Evolutionary conservation across 2,888 invertebrate species (phyloP).

Genomic region (Drosophila quinaria): DNA sequence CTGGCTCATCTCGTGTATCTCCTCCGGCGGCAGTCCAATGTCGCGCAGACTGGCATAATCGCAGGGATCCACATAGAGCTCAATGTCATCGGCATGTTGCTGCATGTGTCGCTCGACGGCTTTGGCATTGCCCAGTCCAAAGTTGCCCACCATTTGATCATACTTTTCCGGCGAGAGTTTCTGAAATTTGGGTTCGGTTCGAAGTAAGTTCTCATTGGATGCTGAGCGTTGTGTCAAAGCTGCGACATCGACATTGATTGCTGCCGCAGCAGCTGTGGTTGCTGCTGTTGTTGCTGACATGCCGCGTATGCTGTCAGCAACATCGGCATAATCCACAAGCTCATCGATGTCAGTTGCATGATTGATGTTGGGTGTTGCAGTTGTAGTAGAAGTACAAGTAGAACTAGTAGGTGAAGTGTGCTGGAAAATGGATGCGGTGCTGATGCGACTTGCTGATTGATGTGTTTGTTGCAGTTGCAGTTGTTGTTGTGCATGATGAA

Average conservation of each 20-base stretch:
- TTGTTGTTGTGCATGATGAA: constrained; percentile 62
- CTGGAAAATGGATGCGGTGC: constrained; percentile 50
- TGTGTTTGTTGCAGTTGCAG: constrained; percentile 57
- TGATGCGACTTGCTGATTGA: constrained; percentile 69
- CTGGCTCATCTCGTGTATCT: constrained; percentile 87
- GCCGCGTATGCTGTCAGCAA: constrained; percentile 81
- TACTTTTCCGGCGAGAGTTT: constrained; percentile 84
- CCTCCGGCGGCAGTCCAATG: constrained; percentile 86
- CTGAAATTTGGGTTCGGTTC: constrained; percentile 84
- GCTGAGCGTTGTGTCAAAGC: constrained; percentile 71
- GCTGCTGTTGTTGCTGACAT: constrained; percentile 56
- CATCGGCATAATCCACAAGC: constrained; percentile 82
- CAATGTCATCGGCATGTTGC: constrained; percentile 83
- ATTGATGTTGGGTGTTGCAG: constrained; percentile 49
- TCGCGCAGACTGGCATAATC: constrained; percentile 84
- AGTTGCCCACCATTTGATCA: constrained; percentile 82
- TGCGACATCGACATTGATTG: constrained; percentile 37
- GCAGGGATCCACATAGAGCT: constrained; percentile 84
- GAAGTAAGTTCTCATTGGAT: constrained; percentile 81
- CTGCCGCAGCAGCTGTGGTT: constrained; percentile 33
- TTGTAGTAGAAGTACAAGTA: neutral
- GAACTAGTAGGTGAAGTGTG: constrained; percentile 43
- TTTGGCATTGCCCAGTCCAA: constrained; percentile 52
- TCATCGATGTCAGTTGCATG: constrained; percentile 73
- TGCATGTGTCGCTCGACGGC: constrained; percentile 76